Percentiles rank a stretch among this genome's conserved stretches.
These are phyloP conservation scores for Propithecus deckenii DNA, from an alignment of 2,797 vertebrate genomes.

Conservation along the genomic window DNA sequence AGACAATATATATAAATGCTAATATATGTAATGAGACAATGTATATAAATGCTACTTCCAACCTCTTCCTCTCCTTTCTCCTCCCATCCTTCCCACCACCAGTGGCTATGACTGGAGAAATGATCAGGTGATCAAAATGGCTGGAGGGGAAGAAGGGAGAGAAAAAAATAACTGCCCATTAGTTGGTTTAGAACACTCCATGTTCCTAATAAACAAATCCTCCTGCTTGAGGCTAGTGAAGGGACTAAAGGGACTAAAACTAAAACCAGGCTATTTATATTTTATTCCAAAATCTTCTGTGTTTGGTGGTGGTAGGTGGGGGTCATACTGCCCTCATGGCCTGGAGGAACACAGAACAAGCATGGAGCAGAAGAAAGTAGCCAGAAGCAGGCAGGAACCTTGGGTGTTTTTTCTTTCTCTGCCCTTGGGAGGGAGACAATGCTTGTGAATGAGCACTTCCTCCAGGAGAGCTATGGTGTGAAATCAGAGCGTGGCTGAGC, in stretches of 20 bases:
- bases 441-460: constrained; percentile 48
- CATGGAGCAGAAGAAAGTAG: constrained; percentile 20
- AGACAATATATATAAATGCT: background rate
- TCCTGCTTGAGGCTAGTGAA: constrained; percentile 47
- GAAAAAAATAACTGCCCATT: constrained; percentile 9
- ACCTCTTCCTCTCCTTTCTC: background rate
- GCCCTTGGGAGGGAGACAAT: background rate
- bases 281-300: constrained; percentile 45
- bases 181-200: constrained; percentile 35
- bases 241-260: background rate
- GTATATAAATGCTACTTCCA: background rate
- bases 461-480: constrained; percentile 37
- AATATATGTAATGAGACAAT: background rate
- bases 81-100: background rate
- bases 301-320: background rate
- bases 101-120: background rate
- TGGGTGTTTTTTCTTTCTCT: constrained; percentile 40
- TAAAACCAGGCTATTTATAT: constrained; percentile 33
- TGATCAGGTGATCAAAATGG: background rate
- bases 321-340: constrained; percentile 26
- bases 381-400: background rate
- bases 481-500: constrained; percentile 19
- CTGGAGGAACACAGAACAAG: constrained; percentile 21
- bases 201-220: constrained; percentile 45
- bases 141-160: constrained; percentile 15